Conservation (phyloP, 1,140 invertebrate species). For the Drosophila gunungcola region DNA sequence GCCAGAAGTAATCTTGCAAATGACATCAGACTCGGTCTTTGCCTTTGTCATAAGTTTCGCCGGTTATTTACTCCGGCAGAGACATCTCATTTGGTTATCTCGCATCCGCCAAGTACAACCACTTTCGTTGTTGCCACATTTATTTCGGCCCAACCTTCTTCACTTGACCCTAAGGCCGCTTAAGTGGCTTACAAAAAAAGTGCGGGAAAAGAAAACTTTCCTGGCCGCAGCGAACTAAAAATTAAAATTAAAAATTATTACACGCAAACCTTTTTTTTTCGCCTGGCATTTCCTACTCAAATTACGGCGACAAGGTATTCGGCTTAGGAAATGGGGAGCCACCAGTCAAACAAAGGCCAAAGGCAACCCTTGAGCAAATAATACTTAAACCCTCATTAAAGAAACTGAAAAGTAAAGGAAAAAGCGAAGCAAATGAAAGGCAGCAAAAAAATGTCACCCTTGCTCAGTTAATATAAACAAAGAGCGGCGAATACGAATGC, state of each 20-base stretch:
- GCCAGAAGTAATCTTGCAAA: slow-evolving; percentile 41
- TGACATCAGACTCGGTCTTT: slow-evolving; percentile 39
- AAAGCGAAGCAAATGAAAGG: slow-evolving; percentile 13
- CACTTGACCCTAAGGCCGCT: slow-evolving; percentile 36
- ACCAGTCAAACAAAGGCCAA: slow-evolving; percentile 71
- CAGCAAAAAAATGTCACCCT: slow-evolving; percentile 67
- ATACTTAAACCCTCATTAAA: slow-evolving; percentile 83
- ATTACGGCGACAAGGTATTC: slow-evolving; percentile 62
- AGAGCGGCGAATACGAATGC: slow-evolving; percentile 62
- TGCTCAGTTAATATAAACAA: slow-evolving; percentile 81
- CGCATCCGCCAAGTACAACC: slow-evolving; percentile 39
- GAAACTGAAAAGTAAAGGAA: slow-evolving; percentile 52
- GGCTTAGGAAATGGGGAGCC: slow-evolving; percentile 26
- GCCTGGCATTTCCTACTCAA: slow-evolving; percentile 36
- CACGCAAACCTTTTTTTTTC: slow-evolving; percentile 44
- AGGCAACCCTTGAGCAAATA: slow-evolving; percentile 79
- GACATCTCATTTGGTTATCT: slow-evolving; percentile 55
- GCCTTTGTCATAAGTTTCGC: slow-evolving; percentile 48
- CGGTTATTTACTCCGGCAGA: slow-evolving; percentile 37
- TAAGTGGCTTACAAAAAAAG: slow-evolving; percentile 48
- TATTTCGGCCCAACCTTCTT: slow-evolving; percentile 28
- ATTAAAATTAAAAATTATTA: slow-evolving; percentile 83
- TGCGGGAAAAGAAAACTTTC: slow-evolving; percentile 33
- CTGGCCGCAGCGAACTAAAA: slow-evolving; percentile 67
- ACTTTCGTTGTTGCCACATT: slow-evolving; percentile 43